A percentile compares a stretch with the other conserved stretches of the same genome.
Evolutionary conservation across 1,140 invertebrate species (phyloP).

Genomic region (Anastrepha ludens): DNA sequence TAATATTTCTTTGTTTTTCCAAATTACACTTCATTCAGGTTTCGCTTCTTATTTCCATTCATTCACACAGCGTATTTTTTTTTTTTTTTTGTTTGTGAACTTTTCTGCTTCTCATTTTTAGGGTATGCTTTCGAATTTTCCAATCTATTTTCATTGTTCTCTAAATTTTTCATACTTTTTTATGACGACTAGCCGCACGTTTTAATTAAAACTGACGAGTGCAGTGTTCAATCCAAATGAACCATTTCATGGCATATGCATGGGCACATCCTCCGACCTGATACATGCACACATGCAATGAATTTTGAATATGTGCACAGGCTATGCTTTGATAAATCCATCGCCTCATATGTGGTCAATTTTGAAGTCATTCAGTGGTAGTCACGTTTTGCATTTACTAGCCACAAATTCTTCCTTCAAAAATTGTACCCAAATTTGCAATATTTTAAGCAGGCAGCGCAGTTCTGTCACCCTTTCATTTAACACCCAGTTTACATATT

Average conservation of each 20-base stretch:
- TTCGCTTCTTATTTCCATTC: not conserved
- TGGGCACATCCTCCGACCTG: too few relatives aligned
- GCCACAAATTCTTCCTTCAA: too few relatives aligned
- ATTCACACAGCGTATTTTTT: not conserved
- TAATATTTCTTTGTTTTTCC: too few relatives aligned
- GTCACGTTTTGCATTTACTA: too few relatives aligned
- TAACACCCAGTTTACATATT: not conserved
- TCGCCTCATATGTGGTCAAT: not conserved
- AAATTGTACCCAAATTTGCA: too few relatives aligned
- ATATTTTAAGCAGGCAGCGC: too few relatives aligned
- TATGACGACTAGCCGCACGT: not conserved
- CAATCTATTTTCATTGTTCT: slow-evolving; percentile 14
- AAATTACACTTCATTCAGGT: too few relatives aligned
- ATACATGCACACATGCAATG: too few relatives aligned
- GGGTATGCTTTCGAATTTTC: not conserved
- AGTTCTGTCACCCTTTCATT: not conserved
- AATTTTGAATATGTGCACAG: too few relatives aligned
- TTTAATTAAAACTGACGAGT: slow-evolving; percentile 4
- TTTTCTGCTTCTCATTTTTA: not conserved
- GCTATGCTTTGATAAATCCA: not conserved
- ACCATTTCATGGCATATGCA: too few relatives aligned
- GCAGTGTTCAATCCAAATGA: not conserved
- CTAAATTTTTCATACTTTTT: not conserved
- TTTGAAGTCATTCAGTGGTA: too few relatives aligned
- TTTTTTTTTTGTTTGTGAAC: not conserved